Base-by-base conservation (phyloP, 2,797 vertebrate genomes). In the Fringilla coelebs region DNA sequence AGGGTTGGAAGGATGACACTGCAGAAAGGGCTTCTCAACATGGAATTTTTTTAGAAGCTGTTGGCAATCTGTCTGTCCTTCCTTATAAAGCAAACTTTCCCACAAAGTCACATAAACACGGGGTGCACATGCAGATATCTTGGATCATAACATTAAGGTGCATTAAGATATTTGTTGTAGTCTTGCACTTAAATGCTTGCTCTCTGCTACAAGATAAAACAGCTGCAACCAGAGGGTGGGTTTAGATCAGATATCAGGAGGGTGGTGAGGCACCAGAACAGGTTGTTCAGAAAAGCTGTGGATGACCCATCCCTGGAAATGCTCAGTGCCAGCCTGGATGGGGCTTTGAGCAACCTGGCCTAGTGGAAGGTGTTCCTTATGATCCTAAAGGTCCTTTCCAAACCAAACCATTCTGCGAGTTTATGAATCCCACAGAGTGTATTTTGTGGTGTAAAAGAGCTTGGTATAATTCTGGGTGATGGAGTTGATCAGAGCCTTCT, bases 181-280 rank as follows among this genome's bases (percentile, higher is more conserved):
- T 34, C 41, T 46, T 75, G 38, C 16, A 40, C 6, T 3, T 52
- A 40, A 80, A 24, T 1, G 3, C 10, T 63, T 76, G 6, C 10
- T 72, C 12, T 72, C 24, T 68, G 29, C 32, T 78, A 29, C 24
- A 31, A 41, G 48, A 41, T n/a, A 60, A 86, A 77, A 52, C 6
- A 77, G 24, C 11, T 88, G 32, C 24, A 51, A 17, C 49, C 20
- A 31, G 25, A 71, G 38, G 18, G 9, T 32, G 13, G 21, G 13
- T 46, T 66, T 66, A 25, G 19, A 66, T 28, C 6, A 28, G 38
- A 7, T 41, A 36, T 32, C 31, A 54, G 22, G 26, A 72, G 26
- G 5, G 11, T 34, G 5, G 7, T 60, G 40, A 52, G 9, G 13
- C 25, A 40, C 2, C 0, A 0, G 25, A 4, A 28, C 16, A 52